Conservation (phyloP, 1,140 invertebrate species). For the Drosophila santomea region DNA sequence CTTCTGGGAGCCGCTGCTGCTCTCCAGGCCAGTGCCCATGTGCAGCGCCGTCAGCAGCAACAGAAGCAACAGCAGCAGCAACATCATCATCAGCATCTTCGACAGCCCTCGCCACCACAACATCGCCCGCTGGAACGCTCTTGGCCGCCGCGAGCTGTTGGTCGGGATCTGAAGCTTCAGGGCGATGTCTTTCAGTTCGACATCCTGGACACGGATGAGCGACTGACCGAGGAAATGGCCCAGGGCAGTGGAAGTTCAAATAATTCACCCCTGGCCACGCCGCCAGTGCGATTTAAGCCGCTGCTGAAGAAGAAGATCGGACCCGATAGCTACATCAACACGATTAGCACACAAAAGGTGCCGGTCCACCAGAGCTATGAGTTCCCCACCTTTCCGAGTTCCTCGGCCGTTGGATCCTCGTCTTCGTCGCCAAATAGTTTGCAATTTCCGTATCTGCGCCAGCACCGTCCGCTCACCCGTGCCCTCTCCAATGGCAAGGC, state of each 20-base stretch:
- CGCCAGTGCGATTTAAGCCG: constrained; percentile 85
- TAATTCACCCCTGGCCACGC: constrained; percentile 66
- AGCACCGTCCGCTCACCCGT: constrained; percentile 81
- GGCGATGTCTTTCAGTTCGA: constrained; percentile 91
- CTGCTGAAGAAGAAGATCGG: constrained; percentile 88
- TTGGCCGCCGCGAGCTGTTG: constrained; percentile 85
- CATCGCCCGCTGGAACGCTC: constrained; percentile 87
- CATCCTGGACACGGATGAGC: constrained; percentile 90
- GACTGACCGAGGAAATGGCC: constrained; percentile 35
- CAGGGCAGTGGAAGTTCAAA: constrained; percentile 52
- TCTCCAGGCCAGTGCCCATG: constrained; percentile 60
- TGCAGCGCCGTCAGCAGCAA: constrained; percentile 62
- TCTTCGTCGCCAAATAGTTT: constrained; percentile 29
- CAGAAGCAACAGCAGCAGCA: constrained; percentile 52
- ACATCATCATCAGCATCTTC: constrained; percentile 84
- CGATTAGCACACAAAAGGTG: constrained; percentile 87
- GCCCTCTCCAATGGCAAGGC: constrained; percentile 79
- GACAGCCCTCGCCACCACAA: constrained; percentile 69
- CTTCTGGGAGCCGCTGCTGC: constrained; percentile 74
- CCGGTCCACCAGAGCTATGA: constrained; percentile 85
- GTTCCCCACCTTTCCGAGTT: constrained; percentile 85
- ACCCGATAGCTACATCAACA: constrained; percentile 89
- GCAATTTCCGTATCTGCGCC: constrained; percentile 75
- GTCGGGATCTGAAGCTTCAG: constrained; percentile 83
- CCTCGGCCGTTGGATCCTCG: constrained; percentile 2